Evolutionary conservation across 2,113 vertebrate species (phyloP).

Genomic region (Columbina picui): DNA sequence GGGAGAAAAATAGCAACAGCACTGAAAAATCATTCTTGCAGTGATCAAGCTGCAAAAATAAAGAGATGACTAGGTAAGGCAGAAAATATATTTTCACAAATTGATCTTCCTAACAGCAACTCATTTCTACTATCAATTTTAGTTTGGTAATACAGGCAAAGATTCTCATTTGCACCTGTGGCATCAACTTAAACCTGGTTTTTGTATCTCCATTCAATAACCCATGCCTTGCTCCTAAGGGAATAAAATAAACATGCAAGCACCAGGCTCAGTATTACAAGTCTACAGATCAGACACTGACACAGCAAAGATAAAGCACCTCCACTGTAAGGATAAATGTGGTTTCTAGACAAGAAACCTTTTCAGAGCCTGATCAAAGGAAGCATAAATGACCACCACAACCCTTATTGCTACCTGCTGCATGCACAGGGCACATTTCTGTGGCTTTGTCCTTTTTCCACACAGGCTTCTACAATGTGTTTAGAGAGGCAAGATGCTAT

Average conservation of each 20-base stretch:
- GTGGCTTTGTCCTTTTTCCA: neutral
- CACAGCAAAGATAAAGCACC: neutral
- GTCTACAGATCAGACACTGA: neutral
- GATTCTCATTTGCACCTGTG: neutral
- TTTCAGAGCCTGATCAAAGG: neutral
- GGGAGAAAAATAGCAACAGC: neutral
- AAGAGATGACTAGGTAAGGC: neutral
- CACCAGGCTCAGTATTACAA: neutral
- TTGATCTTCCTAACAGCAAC: neutral
- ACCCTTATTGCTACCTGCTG: neutral
- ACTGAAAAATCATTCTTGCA: neutral
- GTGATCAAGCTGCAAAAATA: neutral
- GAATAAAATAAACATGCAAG: neutral
- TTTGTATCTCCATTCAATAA: neutral
- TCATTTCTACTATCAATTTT: neutral
- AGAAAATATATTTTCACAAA: neutral
- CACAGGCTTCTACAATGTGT: neutral
- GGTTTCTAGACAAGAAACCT: neutral
- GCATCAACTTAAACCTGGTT: neutral
- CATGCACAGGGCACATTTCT: neutral
- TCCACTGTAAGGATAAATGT: neutral
- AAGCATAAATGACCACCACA: neutral
- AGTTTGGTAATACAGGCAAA: neutral
- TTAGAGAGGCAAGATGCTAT: neutral
- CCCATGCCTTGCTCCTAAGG: neutral